Evolutionary conservation across 2,888 invertebrate species (phyloP).

Genomic region (Lasioglossum malachurum): DNA sequence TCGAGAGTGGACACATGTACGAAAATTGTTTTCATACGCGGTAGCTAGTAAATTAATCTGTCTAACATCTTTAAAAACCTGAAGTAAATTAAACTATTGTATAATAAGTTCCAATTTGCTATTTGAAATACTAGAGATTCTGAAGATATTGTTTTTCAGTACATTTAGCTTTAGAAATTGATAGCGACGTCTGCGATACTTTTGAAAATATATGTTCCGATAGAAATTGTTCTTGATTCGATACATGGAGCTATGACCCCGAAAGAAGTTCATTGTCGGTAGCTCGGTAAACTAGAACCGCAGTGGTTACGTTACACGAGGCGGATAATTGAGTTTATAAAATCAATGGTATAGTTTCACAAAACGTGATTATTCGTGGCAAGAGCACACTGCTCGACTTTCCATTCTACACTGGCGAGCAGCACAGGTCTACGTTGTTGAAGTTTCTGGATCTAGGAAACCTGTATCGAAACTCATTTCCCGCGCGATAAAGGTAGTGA

Average conservation of each 20-base stretch:
- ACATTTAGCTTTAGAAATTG: neutral
- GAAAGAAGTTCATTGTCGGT: neutral
- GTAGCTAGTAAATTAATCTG: neutral
- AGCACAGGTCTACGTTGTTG: slow-evolving; percentile 45
- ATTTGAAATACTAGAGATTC: neutral
- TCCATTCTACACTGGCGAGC: slow-evolving; percentile 56
- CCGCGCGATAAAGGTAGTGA: neutral
- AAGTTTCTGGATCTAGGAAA: slow-evolving; percentile 44
- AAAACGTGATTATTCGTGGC: slow-evolving; percentile 41
- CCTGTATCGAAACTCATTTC: slow-evolving; percentile 5
- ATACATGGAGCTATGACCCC: neutral
- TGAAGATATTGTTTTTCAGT: neutral
- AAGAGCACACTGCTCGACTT: slow-evolving; percentile 59
- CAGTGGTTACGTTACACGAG: neutral
- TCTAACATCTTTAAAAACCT: neutral
- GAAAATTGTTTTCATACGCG: neutral
- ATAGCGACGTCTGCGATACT: too few relatives aligned
- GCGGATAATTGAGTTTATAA: neutral
- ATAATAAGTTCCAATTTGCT: neutral
- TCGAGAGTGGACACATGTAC: neutral
- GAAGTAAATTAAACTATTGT: neutral
- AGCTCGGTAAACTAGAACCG: neutral
- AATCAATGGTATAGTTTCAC: slow-evolving; percentile 37
- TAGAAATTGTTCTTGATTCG: neutral
- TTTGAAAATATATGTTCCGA: neutral